Evolutionary conservation across 2,113 vertebrate genomes (phyloP).

Genomic region (Aspiorhynchus laticeps): DNA sequence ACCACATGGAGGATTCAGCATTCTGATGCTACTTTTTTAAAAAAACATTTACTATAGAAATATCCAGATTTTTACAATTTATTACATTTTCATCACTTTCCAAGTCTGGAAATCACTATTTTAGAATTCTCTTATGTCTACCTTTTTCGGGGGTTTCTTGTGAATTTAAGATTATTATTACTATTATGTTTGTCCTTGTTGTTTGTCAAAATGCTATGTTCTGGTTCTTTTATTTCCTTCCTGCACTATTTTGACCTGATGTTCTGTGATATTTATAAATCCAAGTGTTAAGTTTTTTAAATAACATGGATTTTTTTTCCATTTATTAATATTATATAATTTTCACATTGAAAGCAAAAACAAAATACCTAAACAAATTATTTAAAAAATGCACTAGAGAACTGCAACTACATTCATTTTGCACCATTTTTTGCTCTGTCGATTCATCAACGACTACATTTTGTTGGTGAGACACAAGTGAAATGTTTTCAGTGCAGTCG

Average conservation of each 20-base stretch:
- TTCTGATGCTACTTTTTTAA: background rate
- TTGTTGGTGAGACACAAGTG: background rate
- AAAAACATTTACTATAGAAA: background rate
- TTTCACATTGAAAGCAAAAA: background rate
- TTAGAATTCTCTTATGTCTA: background rate
- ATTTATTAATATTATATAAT: background rate
- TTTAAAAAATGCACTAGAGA: background rate
- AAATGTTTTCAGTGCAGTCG: conserved; percentile 19
- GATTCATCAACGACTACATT: background rate
- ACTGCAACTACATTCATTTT: too few species aligned
- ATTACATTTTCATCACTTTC: background rate
- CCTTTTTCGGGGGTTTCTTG: background rate
- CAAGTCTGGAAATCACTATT: background rate
- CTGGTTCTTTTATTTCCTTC: background rate
- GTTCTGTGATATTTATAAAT: background rate
- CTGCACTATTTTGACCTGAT: background rate
- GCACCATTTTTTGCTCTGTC: background rate
- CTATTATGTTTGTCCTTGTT: background rate
- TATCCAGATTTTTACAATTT: background rate
- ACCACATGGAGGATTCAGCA: background rate
- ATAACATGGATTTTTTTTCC: background rate
- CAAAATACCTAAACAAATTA: background rate
- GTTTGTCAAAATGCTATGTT: background rate
- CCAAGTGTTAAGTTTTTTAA: background rate
- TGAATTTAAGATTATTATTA: background rate